Percentiles rank a stretch among this genome's conserved stretches.
phyloP scores from a whole-genome alignment of 2,113 vertebrate genomes.

The Leptosomus discolor region DNA sequence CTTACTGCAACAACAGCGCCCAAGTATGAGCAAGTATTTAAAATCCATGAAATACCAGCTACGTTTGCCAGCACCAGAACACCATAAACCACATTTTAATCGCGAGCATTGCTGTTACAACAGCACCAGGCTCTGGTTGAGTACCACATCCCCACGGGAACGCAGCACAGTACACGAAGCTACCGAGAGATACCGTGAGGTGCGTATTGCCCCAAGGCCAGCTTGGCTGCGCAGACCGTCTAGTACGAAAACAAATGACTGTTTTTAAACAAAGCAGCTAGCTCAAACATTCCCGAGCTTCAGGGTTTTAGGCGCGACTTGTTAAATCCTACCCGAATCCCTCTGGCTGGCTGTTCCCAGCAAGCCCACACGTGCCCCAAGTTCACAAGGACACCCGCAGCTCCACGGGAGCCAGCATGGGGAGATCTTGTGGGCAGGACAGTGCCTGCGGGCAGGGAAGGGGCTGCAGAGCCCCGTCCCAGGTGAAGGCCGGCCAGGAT shows the following conservation, averaged over 20 bases:
- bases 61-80: not conserved
- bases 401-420: accelerated
- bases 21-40: not conserved
- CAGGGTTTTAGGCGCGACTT: not conserved
- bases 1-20: not conserved
- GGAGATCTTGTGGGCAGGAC: accelerated
- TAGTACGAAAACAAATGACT: accelerated
- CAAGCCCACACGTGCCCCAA: not conserved
- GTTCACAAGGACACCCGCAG: accelerated
- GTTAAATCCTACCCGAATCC: accelerated
- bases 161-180: accelerated
- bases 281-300: not conserved
- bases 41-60: not conserved
- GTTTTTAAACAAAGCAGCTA: not conserved
- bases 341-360: not conserved
- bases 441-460: not conserved
- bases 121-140: not conserved
- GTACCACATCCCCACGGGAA: accelerated
- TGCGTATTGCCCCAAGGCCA: accelerated
- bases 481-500: no score
- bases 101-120: no score
- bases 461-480: no score
- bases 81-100: not conserved
- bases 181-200: accelerated
- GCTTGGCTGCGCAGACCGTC: not conserved